Conservation (phyloP, 2,113 vertebrate species). For the Litocranius walleri region DNA sequence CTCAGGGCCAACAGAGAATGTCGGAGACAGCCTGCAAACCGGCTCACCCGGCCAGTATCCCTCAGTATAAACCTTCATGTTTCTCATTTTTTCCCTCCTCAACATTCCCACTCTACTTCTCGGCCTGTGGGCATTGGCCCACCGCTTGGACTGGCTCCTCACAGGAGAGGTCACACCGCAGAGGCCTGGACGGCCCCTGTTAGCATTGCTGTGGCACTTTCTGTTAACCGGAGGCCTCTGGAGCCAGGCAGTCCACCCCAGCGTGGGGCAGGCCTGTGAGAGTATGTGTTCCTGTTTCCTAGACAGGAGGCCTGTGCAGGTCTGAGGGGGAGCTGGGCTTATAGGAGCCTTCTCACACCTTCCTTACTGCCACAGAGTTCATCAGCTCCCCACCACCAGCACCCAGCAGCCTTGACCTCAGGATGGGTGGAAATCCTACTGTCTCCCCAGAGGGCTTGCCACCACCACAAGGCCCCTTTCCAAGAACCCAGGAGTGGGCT, state of each 20-base stretch:
- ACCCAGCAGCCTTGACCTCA: constrained; percentile 1
- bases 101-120: not conserved
- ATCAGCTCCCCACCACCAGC: not conserved
- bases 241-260: not conserved
- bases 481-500: not conserved
- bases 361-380: not conserved
- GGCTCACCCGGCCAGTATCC: rapidly evolving
- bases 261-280: not conserved
- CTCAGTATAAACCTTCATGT: not conserved
- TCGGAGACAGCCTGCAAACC: not conserved
- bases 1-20: not conserved
- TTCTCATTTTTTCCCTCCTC: constrained; percentile 16
- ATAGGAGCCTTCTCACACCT: not conserved
- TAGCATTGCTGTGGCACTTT: constrained; percentile 1
- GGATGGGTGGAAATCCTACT: not conserved
- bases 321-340: not conserved
- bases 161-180: constrained; percentile 17
- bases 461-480: not conserved
- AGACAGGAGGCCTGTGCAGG: not conserved
- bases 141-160: not conserved
- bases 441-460: not conserved
- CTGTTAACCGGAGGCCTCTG: not conserved
- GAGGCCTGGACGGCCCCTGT: not conserved
- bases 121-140: not conserved
- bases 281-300: not conserved